Evolutionary conservation across 2,797 vertebrate genomes (phyloP), one percentile per base, ranked within the genome.

Genomic region (Pangasius macronema): DNA sequence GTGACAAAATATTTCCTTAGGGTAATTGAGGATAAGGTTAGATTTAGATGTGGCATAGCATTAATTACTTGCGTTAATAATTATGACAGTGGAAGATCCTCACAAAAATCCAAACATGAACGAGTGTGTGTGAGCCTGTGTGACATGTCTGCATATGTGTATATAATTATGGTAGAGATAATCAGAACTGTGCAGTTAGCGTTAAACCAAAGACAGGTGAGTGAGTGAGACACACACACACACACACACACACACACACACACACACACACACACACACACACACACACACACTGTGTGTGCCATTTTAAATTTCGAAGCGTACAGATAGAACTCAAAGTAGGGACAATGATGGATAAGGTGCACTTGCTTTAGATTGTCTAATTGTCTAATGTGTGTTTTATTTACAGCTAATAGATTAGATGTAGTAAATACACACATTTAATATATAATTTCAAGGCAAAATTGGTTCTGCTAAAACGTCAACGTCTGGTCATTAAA

Each of bases 71-170:
- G 75, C 51, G 22, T 36, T 55, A 33, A 33, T 55, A 79, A 55
- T 55, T 79, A 30, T 20, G n/a, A 53, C 46, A 42, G 13, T 24
- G 3, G 70, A 42, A 46, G 36, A 39, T 72, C 22, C 4, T 75
- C 24, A 75, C 22, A n/a, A 49, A 5, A n/a, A 18, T 51, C 46
- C 27, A 51, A 33, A 82, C 51, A n/a, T 49, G 73, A 61, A 33
- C 82, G 36, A 59, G 18, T 77, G 65, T 83, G 76, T n/a, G 55
- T 72, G 39, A 84, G 24, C n/a, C 36, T 83, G 76, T 20, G 70
- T 83, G 51, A 84, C 75, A 57, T 3, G 73, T 81, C 51, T 83
- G 36, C n/a, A 6, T 87, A 33, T 82, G 75, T 76, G 85, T 84
- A 70, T 86, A 68, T 77, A 76, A 82, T 85, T 76, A 82, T 46